Percentiles rank a stretch among this genome's conserved stretches.
These are phyloP conservation scores for Gastracanthus pulcherrimus DNA, from an alignment of 2,888 invertebrate species.

Conservation along the genomic window DNA sequence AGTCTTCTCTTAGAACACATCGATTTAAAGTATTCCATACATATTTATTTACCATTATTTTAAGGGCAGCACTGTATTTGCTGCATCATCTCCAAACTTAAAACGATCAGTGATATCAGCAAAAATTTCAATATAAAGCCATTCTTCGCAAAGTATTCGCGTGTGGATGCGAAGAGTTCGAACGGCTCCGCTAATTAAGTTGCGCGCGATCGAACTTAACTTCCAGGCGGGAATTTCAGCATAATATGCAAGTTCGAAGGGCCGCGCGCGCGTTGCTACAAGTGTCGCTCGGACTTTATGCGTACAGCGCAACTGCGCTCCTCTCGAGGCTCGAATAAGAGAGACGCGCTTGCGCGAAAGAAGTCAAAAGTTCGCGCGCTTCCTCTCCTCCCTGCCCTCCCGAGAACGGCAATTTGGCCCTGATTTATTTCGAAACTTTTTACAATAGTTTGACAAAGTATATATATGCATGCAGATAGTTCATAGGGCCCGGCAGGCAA, in stretches of 20 bases:
- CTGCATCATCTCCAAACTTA: too few relatives aligned
- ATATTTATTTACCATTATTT: too few relatives aligned
- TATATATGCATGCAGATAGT: conserved; percentile 60
- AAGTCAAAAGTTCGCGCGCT: conserved; percentile 65
- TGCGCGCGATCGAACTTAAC: neutral
- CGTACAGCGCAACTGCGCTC: conserved; percentile 46
- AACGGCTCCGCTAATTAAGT: conserved; percentile 2
- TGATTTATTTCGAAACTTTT: conserved; percentile 73
- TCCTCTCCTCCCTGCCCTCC: conserved; percentile 37
- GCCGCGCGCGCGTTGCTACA: neutral
- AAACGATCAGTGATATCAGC: neutral
- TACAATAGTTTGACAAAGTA: conserved; percentile 68
- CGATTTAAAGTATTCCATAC: too few relatives aligned
- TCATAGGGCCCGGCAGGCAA: conserved; percentile 35
- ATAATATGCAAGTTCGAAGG: conserved; percentile 8
- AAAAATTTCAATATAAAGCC: conserved; percentile 13
- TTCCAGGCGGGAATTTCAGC: neutral
- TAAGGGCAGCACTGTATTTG: too few relatives aligned
- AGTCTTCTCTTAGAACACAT: too few relatives aligned
- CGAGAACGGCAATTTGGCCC: conserved; percentile 67
- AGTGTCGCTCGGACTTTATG: conserved; percentile 19
- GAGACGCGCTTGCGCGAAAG: conserved; percentile 63
- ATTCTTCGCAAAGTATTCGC: conserved; percentile 3
- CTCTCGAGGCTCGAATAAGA: conserved; percentile 58
- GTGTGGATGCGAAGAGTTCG: neutral